A percentile compares a stretch with the other conserved stretches of the same genome.
Conservation (phyloP, 2,797 vertebrate genomes). For the Anas acuta region DNA sequence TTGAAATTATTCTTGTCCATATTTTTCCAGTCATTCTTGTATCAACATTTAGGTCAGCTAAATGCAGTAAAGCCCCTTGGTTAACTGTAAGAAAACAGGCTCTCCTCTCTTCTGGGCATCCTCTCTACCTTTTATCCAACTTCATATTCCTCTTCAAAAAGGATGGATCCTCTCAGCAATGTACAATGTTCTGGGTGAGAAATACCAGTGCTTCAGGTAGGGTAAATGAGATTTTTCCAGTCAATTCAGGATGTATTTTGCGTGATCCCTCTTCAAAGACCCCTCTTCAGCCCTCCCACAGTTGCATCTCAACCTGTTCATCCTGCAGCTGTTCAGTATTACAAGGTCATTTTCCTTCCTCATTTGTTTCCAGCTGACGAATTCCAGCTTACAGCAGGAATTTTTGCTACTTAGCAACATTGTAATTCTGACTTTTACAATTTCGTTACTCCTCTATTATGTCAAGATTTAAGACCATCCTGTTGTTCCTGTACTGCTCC, state of each 20-base stretch:
- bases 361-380: background rate
- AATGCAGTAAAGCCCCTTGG: background rate
- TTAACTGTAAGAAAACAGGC: background rate
- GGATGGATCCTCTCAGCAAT: background rate
- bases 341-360: background rate
- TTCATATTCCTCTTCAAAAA: background rate
- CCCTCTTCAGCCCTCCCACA: rapidly evolving
- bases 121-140: background rate
- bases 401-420: background rate
- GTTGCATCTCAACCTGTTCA: background rate
- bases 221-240: background rate
- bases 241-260: background rate
- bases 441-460: background rate
- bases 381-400: background rate
- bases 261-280: background rate
- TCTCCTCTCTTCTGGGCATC: background rate
- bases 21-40: background rate
- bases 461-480: background rate
- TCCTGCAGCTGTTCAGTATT: background rate
- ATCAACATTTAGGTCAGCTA: background rate
- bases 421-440: background rate
- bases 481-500: background rate
- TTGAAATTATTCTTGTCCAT: background rate
- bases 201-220: background rate
- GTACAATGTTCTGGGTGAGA: background rate